Base-by-base conservation (phyloP, 92 coral and sea anemone genomes). In the Epizoanthus stellaris region DNA sequence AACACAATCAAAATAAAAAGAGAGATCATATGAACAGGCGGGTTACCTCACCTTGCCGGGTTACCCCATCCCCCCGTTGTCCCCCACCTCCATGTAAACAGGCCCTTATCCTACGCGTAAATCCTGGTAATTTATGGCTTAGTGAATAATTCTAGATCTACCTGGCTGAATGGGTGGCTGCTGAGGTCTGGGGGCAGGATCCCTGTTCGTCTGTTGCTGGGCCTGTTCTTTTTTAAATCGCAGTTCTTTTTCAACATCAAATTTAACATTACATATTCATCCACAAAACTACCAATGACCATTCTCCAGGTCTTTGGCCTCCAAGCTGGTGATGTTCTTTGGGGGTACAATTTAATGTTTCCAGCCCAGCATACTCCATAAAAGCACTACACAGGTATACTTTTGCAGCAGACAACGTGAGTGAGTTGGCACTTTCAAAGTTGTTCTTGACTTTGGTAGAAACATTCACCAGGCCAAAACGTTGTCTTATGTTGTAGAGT, bases 381-480 rank as follows among this genome's bases (percentile, higher is more conserved):
- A 89, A 89, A 4, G 90, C 93, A 49, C 60, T 45, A 69, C 93
- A 90, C 14, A 86, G 8, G 52, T 90, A 89, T 38, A 89, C 89
- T 39, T 89, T 85, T 6, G 89, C 85, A 12, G 86, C 80, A 47
- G 92, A 89, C 40, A 89, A 40, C 80, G 85, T 80, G 21, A 89
- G 65, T 34, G 71, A 17, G 42, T 88, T 82, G 5, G 85, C 80
- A 85, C 91, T 88, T 56, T 68, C 68, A 63, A 66, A 90, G 75
- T 86, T 81, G 38, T 82, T 85, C 64, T 90, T 81, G 15, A 90
- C 93, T 42, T 86, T 86, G 34, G 69, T 0, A 12, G 75, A 21
- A 14, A 90, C 87, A 69, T 91, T 91, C 20, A 85, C 90, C 56
- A 91, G 84, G 43, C 85, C 87, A 74, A 91, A 91, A 17, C 59